Conservation (phyloP, 1,140 invertebrate genomes). For the Polypedilum pembai region DNA sequence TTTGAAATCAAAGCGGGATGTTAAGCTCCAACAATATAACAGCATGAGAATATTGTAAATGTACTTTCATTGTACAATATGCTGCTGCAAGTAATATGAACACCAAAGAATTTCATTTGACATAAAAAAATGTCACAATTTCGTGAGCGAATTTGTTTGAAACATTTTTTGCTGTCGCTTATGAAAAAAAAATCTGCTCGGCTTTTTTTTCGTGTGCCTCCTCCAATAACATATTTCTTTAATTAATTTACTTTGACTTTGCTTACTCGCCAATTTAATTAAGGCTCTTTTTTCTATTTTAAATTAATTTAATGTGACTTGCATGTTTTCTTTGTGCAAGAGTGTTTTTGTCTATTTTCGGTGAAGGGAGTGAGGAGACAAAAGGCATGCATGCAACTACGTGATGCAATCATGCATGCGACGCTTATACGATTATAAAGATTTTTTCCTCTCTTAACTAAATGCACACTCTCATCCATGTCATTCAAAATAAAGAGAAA, state of each 20-base stretch:
- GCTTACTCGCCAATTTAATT: too few relatives aligned
- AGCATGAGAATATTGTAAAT: too few relatives aligned
- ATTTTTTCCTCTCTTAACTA: not conserved
- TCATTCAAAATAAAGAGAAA: too few relatives aligned
- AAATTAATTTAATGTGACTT: constrained; percentile 4
- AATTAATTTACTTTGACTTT: not conserved
- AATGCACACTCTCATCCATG: not conserved
- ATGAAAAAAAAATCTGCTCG: not conserved
- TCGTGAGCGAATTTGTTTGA: not conserved
- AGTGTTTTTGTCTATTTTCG: not conserved
- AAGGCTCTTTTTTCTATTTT: not conserved
- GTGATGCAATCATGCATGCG: not conserved
- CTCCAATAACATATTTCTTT: not conserved
- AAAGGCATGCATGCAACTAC: constrained; percentile 1
- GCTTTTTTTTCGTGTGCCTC: not conserved
- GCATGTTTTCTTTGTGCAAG: not conserved
- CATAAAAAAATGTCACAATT: constrained; percentile 6
- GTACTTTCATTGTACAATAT: too few relatives aligned
- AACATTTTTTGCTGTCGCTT: not conserved
- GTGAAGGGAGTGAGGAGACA: not conserved
- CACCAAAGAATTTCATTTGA: not conserved
- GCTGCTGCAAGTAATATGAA: too few relatives aligned
- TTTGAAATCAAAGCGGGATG: too few relatives aligned
- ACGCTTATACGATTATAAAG: not conserved
- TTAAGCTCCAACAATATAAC: too few relatives aligned